Conservation (phyloP, 2,888 invertebrate species). For the Strigamia crassipes region DNA sequence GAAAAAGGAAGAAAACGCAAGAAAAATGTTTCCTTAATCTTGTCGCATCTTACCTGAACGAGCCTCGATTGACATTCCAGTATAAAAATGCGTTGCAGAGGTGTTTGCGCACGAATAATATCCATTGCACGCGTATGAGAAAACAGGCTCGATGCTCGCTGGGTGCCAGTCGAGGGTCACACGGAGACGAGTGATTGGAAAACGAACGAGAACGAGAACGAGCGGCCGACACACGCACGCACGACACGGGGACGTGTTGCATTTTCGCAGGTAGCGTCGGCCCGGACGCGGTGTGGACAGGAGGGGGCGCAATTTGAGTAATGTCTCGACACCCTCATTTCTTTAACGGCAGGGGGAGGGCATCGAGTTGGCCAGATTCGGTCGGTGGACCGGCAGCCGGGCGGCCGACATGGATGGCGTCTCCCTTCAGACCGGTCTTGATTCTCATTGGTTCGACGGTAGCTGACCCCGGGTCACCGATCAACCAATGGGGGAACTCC, state of each 20-base stretch:
- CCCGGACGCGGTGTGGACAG: not conserved
- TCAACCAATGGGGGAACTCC: not conserved
- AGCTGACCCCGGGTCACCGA: not conserved
- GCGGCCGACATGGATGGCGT: conserved; percentile 42
- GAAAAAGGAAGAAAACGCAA: too few relatives aligned
- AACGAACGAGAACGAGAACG: not conserved
- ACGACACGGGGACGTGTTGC: not conserved
- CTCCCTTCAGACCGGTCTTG: conserved; percentile 39
- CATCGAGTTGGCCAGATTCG: not conserved
- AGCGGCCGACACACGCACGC: not conserved
- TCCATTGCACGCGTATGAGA: not conserved
- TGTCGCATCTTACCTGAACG: not conserved
- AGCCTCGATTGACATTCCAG: not conserved
- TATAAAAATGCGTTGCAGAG: not conserved
- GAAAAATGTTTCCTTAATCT: not conserved
- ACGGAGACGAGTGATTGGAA: too few relatives aligned
- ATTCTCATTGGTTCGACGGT: not conserved
- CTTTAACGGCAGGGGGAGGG: not conserved
- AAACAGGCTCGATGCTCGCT: not conserved
- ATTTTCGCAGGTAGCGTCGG: not conserved
- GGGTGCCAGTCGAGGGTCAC: not conserved
- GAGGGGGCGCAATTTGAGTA: conserved; percentile 1
- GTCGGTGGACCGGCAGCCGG: conserved; percentile 13
- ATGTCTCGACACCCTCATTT: not conserved
- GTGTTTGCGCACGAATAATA: not conserved